Percentiles rank a stretch among this genome's conserved stretches.
Evolutionary conservation across 2,797 vertebrate genomes (phyloP).

Genomic region (Melanotaenia pygmaea): DNA sequence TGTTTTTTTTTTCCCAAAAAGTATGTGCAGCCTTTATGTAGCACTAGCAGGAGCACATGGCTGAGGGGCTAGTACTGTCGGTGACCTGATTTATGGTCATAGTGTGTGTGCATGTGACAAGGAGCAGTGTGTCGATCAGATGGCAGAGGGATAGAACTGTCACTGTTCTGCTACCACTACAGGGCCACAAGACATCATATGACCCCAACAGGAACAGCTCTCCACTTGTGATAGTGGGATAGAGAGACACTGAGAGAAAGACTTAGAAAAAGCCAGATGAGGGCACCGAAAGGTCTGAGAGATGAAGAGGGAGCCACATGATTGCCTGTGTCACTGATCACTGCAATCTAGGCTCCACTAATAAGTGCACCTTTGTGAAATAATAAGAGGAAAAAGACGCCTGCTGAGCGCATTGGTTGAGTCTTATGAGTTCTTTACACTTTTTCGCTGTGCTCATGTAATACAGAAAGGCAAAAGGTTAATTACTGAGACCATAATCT

Average conservation of each 20-base stretch:
- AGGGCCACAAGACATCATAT: constrained; percentile 89
- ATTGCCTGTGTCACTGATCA: constrained; percentile 73
- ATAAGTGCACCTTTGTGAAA: constrained; percentile 71
- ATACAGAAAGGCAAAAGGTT: constrained; percentile 38
- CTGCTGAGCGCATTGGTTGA: neutral
- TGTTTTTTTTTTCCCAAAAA: constrained; percentile 21
- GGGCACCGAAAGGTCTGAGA: constrained; percentile 71
- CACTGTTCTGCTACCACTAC: constrained; percentile 91
- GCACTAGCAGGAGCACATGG: constrained; percentile 67
- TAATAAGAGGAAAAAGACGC: constrained; percentile 12
- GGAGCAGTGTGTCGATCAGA: constrained; percentile 78
- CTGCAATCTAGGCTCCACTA: constrained; percentile 47
- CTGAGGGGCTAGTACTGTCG: constrained; percentile 55
- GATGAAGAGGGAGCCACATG: constrained; percentile 71
- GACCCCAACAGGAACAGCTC: constrained; percentile 89
- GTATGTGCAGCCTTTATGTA: constrained; percentile 47
- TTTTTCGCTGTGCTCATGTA: constrained; percentile 21
- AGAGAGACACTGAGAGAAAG: constrained; percentile 44
- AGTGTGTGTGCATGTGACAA: constrained; percentile 84
- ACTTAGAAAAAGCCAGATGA: constrained; percentile 37
- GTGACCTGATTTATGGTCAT: constrained; percentile 66
- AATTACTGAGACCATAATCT: constrained; percentile 34
- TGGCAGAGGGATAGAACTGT: constrained; percentile 92
- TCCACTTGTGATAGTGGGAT: constrained; percentile 71
- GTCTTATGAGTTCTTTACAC: constrained; percentile 45